Evolutionary conservation across 2,888 invertebrate genomes (phyloP).

Genomic region (Osmoderma eremita): DNA sequence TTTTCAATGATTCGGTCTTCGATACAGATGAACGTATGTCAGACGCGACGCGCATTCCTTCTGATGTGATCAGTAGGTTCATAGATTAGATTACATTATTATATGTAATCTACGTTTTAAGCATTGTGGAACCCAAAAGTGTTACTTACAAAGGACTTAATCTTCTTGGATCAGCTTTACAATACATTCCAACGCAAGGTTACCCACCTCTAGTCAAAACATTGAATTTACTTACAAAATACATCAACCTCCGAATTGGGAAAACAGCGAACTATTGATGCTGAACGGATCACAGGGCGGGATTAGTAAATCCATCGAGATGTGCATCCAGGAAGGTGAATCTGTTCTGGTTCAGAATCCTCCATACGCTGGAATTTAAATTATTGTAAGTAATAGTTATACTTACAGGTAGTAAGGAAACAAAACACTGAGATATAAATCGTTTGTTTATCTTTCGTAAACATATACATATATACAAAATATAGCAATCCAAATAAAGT

Average conservation of each 20-base stretch:
- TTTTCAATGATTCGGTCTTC: too few species aligned
- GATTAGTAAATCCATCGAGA: slow-evolving; percentile 77
- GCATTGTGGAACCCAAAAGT: too few species aligned
- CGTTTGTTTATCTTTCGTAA: not conserved
- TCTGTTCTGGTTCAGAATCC: slow-evolving; percentile 77
- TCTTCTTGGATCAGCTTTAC: too few species aligned
- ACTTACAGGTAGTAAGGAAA: too few species aligned
- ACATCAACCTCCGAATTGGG: slow-evolving; percentile 74
- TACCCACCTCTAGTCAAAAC: slow-evolving; percentile 69
- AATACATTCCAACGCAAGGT: slow-evolving; percentile 81
- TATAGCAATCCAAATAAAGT: not conserved
- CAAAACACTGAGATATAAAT: not conserved
- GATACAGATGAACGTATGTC: too few species aligned
- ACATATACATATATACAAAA: too few species aligned
- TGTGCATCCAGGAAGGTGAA: slow-evolving; percentile 76
- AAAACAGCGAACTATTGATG: slow-evolving; percentile 71
- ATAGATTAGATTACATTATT: too few species aligned
- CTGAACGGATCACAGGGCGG: slow-evolving; percentile 83
- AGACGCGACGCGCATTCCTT: too few species aligned
- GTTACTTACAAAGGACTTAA: too few species aligned
- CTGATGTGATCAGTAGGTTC: too few species aligned
- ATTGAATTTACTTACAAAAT: slow-evolving; percentile 70
- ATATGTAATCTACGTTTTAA: too few species aligned
- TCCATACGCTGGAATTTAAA: slow-evolving; percentile 76
- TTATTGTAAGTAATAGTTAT: slow-evolving; percentile 75